Evolutionary conservation across 2,888 invertebrate species (phyloP).

Genomic region (Oeneis ivallda): DNA sequence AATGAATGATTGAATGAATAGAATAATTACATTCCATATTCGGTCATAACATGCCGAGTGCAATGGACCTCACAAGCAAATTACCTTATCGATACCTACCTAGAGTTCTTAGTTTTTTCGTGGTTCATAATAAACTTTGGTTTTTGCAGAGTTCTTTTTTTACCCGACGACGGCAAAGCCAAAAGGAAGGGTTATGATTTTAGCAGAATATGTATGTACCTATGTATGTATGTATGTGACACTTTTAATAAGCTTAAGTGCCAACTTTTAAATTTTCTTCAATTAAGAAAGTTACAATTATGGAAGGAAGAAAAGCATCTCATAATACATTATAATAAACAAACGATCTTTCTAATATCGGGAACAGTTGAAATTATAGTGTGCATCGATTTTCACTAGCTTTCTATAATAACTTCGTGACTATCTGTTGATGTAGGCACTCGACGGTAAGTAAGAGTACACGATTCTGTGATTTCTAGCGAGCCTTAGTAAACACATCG

Average conservation of each 20-base stretch:
- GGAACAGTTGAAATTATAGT: slow-evolving; percentile 35
- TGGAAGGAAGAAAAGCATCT: not conserved
- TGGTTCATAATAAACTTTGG: not conserved
- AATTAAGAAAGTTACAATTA: not conserved
- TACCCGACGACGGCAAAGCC: too few species aligned
- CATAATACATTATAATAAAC: not conserved
- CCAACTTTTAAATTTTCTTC: not conserved
- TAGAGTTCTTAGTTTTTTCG: not conserved
- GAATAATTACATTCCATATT: slow-evolving; percentile 21
- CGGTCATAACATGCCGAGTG: not conserved
- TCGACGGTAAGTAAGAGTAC: slow-evolving; percentile 41
- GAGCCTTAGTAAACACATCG: slow-evolving; percentile 21
- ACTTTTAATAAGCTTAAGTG: too few species aligned
- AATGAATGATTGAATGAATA: slow-evolving; percentile 26
- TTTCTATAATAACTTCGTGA: slow-evolving; percentile 49
- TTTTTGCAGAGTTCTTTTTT: not conserved
- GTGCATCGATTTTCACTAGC: slow-evolving; percentile 37
- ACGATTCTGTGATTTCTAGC: slow-evolving; percentile 36
- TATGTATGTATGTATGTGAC: too few species aligned
- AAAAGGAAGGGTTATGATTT: too few species aligned
- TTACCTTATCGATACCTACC: not conserved
- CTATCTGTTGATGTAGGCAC: slow-evolving; percentile 43
- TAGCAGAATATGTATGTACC: too few species aligned
- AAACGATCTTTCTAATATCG: slow-evolving; percentile 8
- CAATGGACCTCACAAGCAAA: slow-evolving; percentile 1